Evolutionary conservation across 2,888 invertebrate genomes (phyloP).

Genomic region (Hemicrepidius hirtus): DNA sequence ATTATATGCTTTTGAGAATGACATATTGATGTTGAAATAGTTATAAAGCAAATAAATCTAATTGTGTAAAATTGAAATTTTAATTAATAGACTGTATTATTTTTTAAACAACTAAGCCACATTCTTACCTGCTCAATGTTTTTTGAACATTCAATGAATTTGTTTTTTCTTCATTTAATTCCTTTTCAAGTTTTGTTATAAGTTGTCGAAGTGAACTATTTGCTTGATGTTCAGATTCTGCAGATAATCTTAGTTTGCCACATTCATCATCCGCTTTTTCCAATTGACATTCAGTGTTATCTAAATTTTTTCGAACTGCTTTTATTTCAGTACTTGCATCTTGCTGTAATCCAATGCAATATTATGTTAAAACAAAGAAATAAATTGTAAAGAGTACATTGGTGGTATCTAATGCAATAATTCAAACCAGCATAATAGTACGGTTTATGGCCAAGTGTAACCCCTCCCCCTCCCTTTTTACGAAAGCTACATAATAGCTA

Average conservation of each 20-base stretch:
- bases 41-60: too few relatives aligned
- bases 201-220: slow-evolving; percentile 74
- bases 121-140: slow-evolving; percentile 68
- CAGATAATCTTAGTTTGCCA: slow-evolving; percentile 72
- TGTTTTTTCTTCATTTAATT: slow-evolving; percentile 74
- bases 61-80: too few relatives aligned
- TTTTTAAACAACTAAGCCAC: neutral
- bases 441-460: too few relatives aligned
- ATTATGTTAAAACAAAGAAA: neutral
- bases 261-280: slow-evolving; percentile 74
- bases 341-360: slow-evolving; percentile 59
- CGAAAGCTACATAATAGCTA: too few relatives aligned
- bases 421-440: too few relatives aligned
- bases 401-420: too few relatives aligned
- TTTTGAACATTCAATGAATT: slow-evolving; percentile 72
- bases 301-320: slow-evolving; percentile 68
- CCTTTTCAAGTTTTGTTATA: slow-evolving; percentile 73
- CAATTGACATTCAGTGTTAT: slow-evolving; percentile 71
- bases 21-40: too few relatives aligned
- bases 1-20: too few relatives aligned
- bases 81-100: too few relatives aligned
- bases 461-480: too few relatives aligned
- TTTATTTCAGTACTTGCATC: slow-evolving; percentile 67
- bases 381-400: too few relatives aligned
- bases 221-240: slow-evolving; percentile 75